Evolutionary conservation across 2,888 invertebrate species (phyloP).

Genomic region (Drosophila borealis): DNA sequence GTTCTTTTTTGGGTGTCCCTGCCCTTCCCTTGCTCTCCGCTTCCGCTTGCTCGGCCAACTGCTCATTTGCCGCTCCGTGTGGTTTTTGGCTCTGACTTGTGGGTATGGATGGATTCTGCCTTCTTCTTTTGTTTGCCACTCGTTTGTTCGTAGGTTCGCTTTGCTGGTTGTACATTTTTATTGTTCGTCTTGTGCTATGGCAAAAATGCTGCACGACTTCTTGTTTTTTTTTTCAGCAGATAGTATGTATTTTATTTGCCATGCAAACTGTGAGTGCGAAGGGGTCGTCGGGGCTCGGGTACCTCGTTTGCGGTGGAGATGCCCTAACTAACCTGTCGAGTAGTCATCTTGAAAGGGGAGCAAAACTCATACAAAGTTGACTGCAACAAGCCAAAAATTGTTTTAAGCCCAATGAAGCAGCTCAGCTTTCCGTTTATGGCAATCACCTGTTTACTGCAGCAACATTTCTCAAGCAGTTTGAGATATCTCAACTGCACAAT

Average conservation of each 20-base stretch:
- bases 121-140: conserved; percentile 42
- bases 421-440: conserved; percentile 43
- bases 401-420: conserved; percentile 44
- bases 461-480: conserved; percentile 9
- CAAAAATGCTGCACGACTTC: conserved; percentile 51
- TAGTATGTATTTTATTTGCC: conserved; percentile 59
- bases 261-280: conserved; percentile 16
- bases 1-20: conserved; percentile 60
- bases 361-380: conserved; percentile 43
- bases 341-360: conserved; percentile 15
- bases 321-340: conserved; percentile 31
- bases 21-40: too few relatives aligned
- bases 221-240: conserved; percentile 37
- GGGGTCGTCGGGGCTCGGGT: neutral
- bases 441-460: conserved; percentile 35
- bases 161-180: conserved; percentile 76
- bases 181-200: conserved; percentile 59
- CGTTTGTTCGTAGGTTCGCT: conserved; percentile 45
- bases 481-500: conserved; percentile 14
- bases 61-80: conserved; percentile 60
- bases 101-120: conserved; percentile 1
- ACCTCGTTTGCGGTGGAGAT: neutral
- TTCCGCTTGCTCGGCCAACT: neutral
- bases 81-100: conserved; percentile 50
- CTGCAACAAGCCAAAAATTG: conserved; percentile 31